These are phyloP conservation scores for Loriculus beryllinus DNA, from an alignment of 2,797 vertebrate genomes.

Conservation along the genomic window DNA sequence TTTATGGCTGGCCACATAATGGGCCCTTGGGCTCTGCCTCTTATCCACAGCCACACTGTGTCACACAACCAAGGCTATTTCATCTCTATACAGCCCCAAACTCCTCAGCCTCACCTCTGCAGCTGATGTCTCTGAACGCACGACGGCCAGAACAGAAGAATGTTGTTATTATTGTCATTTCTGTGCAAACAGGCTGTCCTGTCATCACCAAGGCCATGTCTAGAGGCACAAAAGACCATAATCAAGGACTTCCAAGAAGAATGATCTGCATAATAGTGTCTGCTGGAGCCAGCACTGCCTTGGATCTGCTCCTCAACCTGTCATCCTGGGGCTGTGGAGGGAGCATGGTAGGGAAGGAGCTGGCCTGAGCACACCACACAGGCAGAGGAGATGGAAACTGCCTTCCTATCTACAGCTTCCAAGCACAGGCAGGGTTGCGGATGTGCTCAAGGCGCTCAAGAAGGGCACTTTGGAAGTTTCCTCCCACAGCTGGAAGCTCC, in stretches of 20 bases:
- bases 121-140: background rate
- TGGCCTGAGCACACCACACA: background rate
- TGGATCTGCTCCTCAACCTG: background rate
- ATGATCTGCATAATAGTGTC: background rate
- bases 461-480: background rate
- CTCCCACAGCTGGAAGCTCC: background rate
- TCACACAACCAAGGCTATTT: background rate
- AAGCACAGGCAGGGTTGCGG: accelerated
- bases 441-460: accelerated
- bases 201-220: accelerated
- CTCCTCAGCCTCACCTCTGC: background rate
- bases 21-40: background rate
- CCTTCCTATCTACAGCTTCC: background rate
- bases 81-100: background rate
- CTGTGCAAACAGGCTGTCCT: background rate
- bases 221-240: background rate
- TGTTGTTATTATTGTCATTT: accelerated
- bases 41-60: background rate
- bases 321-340: background rate
- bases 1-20: background rate
- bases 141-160: background rate
- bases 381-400: background rate
- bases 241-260: background rate
- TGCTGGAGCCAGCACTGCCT: background rate
- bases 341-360: background rate